phyloP scores from a whole-genome alignment of 2,797 vertebrate species.

The Anabacerthia variegaticeps region DNA sequence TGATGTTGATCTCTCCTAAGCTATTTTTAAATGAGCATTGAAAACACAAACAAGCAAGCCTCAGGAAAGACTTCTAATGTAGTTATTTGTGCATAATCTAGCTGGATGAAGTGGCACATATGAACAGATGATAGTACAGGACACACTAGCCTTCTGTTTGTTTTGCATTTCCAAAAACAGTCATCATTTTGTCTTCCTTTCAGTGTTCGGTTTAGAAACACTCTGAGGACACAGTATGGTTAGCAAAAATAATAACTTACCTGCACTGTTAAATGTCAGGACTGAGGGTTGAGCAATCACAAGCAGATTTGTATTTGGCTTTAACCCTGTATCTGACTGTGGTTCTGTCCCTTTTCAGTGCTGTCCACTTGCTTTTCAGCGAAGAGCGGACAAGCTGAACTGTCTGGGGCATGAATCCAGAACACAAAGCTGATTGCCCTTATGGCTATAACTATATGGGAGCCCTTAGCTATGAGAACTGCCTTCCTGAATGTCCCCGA shows the following conservation, averaged over 20 bases:
- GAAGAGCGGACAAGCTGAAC: background rate
- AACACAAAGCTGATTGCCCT: background rate
- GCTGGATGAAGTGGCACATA: background rate
- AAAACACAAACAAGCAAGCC: background rate
- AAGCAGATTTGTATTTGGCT: background rate
- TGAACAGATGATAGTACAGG: background rate
- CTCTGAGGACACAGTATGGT: background rate
- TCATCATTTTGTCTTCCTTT: slow-evolving; percentile 1
- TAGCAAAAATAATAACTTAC: slow-evolving; percentile 24
- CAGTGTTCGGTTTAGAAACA: background rate
- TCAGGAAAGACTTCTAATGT: background rate
- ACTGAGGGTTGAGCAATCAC: background rate
- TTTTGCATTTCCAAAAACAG: background rate
- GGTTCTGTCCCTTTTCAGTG: background rate
- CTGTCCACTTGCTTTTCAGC: background rate
- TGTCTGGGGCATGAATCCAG: background rate
- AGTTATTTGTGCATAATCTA: background rate
- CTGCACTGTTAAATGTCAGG: slow-evolving; percentile 17
- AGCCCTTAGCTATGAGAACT: background rate
- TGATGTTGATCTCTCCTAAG: background rate
- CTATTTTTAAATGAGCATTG: background rate
- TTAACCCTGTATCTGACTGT: background rate
- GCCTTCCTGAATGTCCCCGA: accelerated
- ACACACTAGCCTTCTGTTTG: background rate
- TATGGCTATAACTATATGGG: background rate